Evolutionary conservation across 2,888 invertebrate species (phyloP).

Genomic region (Polyploca ridens): DNA sequence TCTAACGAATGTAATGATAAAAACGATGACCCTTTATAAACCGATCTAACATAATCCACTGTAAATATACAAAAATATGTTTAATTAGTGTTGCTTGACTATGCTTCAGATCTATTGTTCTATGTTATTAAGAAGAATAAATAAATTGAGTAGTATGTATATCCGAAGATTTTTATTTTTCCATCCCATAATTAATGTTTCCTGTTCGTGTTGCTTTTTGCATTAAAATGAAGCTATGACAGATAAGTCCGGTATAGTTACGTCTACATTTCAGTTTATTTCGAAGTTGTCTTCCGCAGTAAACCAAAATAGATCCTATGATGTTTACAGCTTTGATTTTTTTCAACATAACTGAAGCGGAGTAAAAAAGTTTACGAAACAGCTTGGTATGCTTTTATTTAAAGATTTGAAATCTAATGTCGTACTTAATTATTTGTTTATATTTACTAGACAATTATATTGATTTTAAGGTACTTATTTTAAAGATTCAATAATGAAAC

Average conservation of each 20-base stretch:
- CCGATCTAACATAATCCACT: neutral
- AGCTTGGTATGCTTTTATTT: neutral
- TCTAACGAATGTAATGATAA: neutral
- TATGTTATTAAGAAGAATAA: neutral
- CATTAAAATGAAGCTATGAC: neutral
- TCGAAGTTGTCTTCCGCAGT: slow-evolving; percentile 2
- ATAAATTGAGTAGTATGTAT: neutral
- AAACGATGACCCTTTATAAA: too few species aligned
- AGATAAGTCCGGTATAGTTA: slow-evolving; percentile 3
- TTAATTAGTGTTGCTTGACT: neutral
- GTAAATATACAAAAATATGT: too few species aligned
- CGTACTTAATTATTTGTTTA: neutral
- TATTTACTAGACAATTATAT: too few species aligned
- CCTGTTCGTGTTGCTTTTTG: slow-evolving; percentile 4
- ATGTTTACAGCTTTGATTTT: neutral
- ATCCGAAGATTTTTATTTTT: neutral
- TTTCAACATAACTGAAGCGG: neutral
- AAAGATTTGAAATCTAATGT: neutral
- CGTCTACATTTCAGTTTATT: neutral
- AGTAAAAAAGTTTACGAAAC: neutral
- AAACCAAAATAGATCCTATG: neutral
- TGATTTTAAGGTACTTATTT: too few species aligned
- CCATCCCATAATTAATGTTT: neutral
- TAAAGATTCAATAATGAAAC: too few species aligned
- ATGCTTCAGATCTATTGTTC: neutral